Base-by-base conservation (phyloP, 2,113 vertebrate species). In the Elephas maximus region DNA sequence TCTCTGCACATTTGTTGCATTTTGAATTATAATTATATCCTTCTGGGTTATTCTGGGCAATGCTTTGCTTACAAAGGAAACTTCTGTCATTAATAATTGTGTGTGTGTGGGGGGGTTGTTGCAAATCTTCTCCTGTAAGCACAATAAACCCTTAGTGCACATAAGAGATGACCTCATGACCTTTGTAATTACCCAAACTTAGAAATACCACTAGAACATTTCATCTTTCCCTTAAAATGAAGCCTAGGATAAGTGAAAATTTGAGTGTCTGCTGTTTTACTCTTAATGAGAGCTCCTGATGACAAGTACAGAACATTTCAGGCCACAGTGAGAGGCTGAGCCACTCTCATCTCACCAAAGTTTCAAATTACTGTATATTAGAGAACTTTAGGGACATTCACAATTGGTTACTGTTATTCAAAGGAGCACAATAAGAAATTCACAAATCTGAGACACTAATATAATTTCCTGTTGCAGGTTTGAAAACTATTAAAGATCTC, bases 41-140 rank as follows among this genome's bases (percentile, higher is more conserved):
- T 62, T 82, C 21, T 80, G 48, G 48, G 14, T 69, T 88, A 74
- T 86, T 91, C 8, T 95, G 62, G 33, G 37, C 73, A 41, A 0
- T 91, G 7, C 4, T 94, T 89, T 94, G 91, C 88, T 85, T 96
- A 87, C 26, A 94, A 48, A 65, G 85, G 77, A 83, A 87, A 92
- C 4, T 41, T 93, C 41, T 37, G 2, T 87, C 81, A 65, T 92
- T 96, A 83, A 82, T 86, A 57, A 37, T 37, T 37, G 37, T 37
- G 37, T 37, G 37, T 37, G 37, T 8, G 1, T 21, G 48, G 28
- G 20, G 53, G 20, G 45, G 2, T 65, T 89, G 23, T 91, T 90
- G 30, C 51, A 84, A 95, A 45, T 90, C 60, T 76, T 91, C 14
- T 92, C 77, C 33, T 17, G 0, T 48, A 44, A 91, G 12, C 90